phyloP scores from a whole-genome alignment of 1,140 invertebrate genomes.

The Penaeus indicus region DNA sequence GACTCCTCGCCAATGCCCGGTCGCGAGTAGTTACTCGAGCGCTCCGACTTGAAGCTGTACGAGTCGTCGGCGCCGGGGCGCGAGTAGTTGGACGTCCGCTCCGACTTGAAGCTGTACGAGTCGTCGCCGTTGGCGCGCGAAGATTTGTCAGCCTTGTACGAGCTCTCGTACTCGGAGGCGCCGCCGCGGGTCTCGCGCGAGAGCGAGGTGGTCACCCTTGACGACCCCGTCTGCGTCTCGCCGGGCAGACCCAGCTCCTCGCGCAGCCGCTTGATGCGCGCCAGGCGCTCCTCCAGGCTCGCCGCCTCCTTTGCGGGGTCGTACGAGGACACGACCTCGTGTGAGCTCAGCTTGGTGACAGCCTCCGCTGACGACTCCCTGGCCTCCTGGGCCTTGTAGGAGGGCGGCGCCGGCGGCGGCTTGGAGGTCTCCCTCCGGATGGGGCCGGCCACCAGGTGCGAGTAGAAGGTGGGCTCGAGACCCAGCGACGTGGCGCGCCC shows the following conservation, averaged over 20 bases:
- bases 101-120: slow-evolving; percentile 51
- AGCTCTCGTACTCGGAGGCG: slow-evolving; percentile 12
- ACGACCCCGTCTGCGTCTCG: slow-evolving; percentile 23
- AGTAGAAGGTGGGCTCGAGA: too few relatives aligned
- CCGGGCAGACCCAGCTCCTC: slow-evolving; percentile 56
- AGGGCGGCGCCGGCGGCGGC: slow-evolving; percentile 16
- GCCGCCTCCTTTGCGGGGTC: slow-evolving; percentile 50
- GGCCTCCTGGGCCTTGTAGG: slow-evolving; percentile 17
- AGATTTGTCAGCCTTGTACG: slow-evolving; percentile 44
- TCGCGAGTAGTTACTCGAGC: not conserved
- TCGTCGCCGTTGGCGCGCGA: slow-evolving; percentile 42
- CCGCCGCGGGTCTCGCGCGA: slow-evolving; percentile 5
- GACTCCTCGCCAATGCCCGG: not conserved
- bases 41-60: slow-evolving; percentile 44
- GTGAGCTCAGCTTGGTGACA: not conserved
- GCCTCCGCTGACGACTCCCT: slow-evolving; percentile 30
- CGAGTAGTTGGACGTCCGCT: slow-evolving; percentile 29
- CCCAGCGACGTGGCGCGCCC: too few relatives aligned
- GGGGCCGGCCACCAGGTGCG: not conserved
- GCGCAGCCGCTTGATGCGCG: slow-evolving; percentile 49
- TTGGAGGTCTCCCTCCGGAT: slow-evolving; percentile 23
- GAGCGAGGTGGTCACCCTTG: not conserved
- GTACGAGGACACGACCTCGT: slow-evolving; percentile 41
- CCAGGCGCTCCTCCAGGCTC: slow-evolving; percentile 58
- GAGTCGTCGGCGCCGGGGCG: slow-evolving; percentile 11